These are phyloP conservation scores for Solenopsis fugax DNA, from an alignment of 1,140 invertebrate species.

Conservation along the genomic window DNA sequence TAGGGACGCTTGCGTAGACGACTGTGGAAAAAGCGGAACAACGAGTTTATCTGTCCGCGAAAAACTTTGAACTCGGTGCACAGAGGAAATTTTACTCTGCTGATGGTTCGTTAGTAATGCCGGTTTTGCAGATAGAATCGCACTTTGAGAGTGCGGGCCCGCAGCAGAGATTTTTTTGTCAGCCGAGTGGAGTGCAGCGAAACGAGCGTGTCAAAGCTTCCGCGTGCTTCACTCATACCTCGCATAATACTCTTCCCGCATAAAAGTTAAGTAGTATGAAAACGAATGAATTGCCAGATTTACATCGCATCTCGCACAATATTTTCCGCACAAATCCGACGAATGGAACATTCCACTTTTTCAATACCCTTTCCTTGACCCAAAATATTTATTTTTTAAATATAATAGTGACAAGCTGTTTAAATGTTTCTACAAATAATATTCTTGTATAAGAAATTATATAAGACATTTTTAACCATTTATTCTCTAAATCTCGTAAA, in stretches of 20 bases:
- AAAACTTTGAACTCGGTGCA: conserved; percentile 58
- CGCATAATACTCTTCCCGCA: conserved; percentile 39
- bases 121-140: conserved; percentile 57
- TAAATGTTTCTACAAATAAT: background rate
- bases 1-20: conserved; percentile 55
- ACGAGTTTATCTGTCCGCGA: conserved; percentile 57
- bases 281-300: conserved; percentile 62
- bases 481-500: too few species aligned
- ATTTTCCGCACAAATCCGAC: conserved; percentile 12
- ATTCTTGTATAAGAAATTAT: background rate
- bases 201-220: conserved; percentile 52
- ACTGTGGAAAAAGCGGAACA: conserved; percentile 46
- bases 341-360: conserved; percentile 12
- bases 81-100: conserved; percentile 59
- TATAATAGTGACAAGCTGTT: background rate
- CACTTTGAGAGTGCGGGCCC: conserved; percentile 48
- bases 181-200: conserved; percentile 31
- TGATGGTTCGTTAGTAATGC: conserved; percentile 67
- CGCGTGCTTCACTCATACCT: conserved; percentile 39
- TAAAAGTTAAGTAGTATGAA: conserved; percentile 65
- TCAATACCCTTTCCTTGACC: background rate
- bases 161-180: conserved; percentile 44
- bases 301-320: conserved; percentile 31
- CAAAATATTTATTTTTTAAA: conserved; percentile 34
- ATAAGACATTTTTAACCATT: too few species aligned